A percentile compares a stretch with the other conserved stretches of the same genome.
These are phyloP conservation scores for Lepus americanus DNA, from an alignment of 2,113 vertebrate species.

Conservation along the genomic window DNA sequence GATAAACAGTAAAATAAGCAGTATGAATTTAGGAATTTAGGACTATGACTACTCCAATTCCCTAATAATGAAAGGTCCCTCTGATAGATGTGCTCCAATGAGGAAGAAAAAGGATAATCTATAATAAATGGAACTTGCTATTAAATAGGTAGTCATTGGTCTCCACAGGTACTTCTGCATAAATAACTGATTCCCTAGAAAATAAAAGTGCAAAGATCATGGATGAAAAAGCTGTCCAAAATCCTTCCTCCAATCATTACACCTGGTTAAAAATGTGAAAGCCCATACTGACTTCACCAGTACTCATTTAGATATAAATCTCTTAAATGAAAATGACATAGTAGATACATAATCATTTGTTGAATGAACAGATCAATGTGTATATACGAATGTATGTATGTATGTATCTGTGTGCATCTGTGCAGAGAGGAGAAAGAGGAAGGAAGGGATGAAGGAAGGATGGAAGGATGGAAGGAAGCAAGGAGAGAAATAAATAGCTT, in stretches of 20 bases:
- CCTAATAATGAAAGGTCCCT: slow-evolving; percentile 23
- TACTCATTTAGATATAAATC: background rate
- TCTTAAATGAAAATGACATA: background rate
- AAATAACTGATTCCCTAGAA: background rate
- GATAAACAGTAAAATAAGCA: slow-evolving; percentile 1
- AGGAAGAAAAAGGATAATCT: background rate
- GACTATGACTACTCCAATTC: background rate
- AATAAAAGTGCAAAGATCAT: background rate
- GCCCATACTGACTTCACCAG: background rate
- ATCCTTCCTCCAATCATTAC: slow-evolving; percentile 14
- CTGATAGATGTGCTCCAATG: background rate
- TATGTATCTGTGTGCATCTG: too few species aligned
- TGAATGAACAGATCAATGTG: slow-evolving; percentile 32
- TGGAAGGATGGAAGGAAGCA: background rate
- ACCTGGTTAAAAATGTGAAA: slow-evolving; percentile 23
- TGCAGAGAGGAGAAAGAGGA: background rate
- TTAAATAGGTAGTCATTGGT: slow-evolving; percentile 4
- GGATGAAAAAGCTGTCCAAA: slow-evolving; percentile 7
- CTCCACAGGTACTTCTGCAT: background rate
- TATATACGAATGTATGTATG: background rate
- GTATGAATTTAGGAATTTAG: slow-evolving; percentile 38
- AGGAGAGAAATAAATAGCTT: background rate
- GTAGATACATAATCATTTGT: background rate
- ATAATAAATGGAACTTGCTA: slow-evolving; percentile 52
- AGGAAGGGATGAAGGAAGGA: background rate